Conservation (phyloP, 2,888 invertebrate species). For the Eupithecia pulchellata region DNA sequence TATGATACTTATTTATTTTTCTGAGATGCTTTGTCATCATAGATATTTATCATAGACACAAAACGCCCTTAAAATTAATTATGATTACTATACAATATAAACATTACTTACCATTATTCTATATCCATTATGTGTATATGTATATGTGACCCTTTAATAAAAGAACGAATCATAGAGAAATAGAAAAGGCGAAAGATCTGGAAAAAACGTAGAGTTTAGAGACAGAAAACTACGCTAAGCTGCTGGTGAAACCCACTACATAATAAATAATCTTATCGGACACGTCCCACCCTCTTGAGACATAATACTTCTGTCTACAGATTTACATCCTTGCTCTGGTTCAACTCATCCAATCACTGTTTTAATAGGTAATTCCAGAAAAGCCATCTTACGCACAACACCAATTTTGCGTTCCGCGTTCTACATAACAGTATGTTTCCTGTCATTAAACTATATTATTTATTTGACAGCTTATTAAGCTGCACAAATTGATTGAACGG, state of each 20-base stretch:
- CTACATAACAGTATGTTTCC: slow-evolving; percentile 27
- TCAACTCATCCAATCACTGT: slow-evolving; percentile 11
- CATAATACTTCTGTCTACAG: too few species aligned
- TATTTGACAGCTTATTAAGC: slow-evolving; percentile 38
- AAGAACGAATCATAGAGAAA: not conserved
- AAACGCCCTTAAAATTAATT: too few species aligned
- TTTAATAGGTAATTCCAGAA: slow-evolving; percentile 3
- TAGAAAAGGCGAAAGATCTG: not conserved
- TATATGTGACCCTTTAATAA: too few species aligned
- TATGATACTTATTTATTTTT: too few species aligned
- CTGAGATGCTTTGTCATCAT: too few species aligned
- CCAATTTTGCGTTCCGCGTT: slow-evolving; percentile 10
- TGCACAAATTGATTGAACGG: slow-evolving; percentile 36
- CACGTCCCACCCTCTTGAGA: not conserved
- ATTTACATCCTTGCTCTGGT: not conserved
- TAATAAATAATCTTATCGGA: not conserved
- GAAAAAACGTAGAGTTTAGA: not conserved
- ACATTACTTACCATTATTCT: too few species aligned
- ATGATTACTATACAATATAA: too few species aligned
- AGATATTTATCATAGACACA: too few species aligned
- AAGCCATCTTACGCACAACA: not conserved
- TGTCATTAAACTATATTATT: slow-evolving; percentile 30
- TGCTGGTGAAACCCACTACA: not conserved
- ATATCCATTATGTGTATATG: too few species aligned
- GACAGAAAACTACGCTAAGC: not conserved